Percentiles rank a stretch among this genome's conserved stretches.
These are phyloP conservation scores for Stratiomys singularior DNA, from an alignment of 2,888 invertebrate genomes.

Conservation along the genomic window DNA sequence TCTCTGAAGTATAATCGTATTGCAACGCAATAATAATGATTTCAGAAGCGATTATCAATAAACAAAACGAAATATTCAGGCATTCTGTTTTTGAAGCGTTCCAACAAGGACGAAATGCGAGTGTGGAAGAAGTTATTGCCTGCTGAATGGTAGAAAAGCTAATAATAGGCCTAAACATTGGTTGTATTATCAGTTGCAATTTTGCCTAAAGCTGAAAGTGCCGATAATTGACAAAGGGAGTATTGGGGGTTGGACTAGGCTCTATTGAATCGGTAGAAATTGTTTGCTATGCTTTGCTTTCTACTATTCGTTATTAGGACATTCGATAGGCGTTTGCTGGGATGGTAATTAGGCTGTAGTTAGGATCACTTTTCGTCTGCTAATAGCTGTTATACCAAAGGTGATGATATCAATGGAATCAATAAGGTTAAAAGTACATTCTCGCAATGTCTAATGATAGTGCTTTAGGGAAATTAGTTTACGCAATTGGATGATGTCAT, in stretches of 20 bases:
- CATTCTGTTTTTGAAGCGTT: not conserved
- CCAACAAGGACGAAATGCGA: not conserved
- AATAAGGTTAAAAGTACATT: not conserved
- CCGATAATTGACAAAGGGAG: not conserved
- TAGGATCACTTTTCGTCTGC: not conserved
- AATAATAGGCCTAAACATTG: slow-evolving; percentile 7
- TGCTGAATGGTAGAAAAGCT: not conserved
- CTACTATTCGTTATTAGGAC: not conserved
- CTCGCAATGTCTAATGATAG: not conserved
- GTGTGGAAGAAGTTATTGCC: not conserved
- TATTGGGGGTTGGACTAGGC: not conserved
- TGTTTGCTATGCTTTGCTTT: not conserved
- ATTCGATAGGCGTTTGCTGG: not conserved
- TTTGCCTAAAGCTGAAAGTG: not conserved
- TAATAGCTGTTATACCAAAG: not conserved
- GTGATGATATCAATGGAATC: not conserved
- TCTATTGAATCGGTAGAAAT: not conserved
- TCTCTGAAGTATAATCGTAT: slow-evolving; percentile 20
- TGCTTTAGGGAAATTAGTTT: not conserved
- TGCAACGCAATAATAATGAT: slow-evolving; percentile 27
- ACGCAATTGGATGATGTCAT: not conserved
- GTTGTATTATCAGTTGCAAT: slow-evolving; percentile 12
- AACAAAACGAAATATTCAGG: slow-evolving; percentile 12
- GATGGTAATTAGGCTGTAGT: not conserved
- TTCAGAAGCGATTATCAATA: slow-evolving; percentile 33